These are phyloP conservation scores for Gorilla gorilla DNA, from an alignment of 2,113 vertebrate species.

Conservation along the genomic window DNA sequence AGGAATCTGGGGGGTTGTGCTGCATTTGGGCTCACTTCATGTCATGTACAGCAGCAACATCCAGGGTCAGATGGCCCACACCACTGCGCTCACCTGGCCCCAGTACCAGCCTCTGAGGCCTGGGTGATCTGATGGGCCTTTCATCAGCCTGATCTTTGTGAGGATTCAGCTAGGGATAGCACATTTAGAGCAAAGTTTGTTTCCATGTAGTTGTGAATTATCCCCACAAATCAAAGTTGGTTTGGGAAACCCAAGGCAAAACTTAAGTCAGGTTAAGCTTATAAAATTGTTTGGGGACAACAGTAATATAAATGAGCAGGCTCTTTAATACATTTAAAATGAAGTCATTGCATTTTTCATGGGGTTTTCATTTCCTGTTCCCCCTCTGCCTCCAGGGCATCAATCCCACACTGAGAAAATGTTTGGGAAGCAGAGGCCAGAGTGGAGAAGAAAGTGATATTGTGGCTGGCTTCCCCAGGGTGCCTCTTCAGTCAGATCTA, in stretches of 20 bases:
- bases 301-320: slow-evolving; percentile 3
- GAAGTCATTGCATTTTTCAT: slow-evolving; percentile 69
- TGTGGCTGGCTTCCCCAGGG: background rate
- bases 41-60: background rate
- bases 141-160: background rate
- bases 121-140: background rate
- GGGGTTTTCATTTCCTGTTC: slow-evolving; percentile 42
- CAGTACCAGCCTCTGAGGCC: background rate
- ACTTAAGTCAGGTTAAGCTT: slow-evolving; percentile 51
- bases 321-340: slow-evolving; percentile 57
- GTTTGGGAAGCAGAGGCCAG: background rate
- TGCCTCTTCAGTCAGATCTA: background rate
- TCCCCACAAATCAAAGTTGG: slow-evolving; percentile 38
- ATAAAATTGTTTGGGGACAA: slow-evolving; percentile 46
- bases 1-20: background rate
- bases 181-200: slow-evolving; percentile 7
- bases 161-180: background rate
- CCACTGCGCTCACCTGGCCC: background rate
- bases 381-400: slow-evolving; percentile 9
- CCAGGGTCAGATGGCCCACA: background rate
- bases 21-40: background rate
- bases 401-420: background rate
- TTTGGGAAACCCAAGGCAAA: slow-evolving; percentile 42
- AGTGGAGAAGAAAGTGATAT: background rate
- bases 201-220: slow-evolving; percentile 51